These are phyloP conservation scores for Melanostoma mellinum DNA, from an alignment of 2,888 invertebrate species.

Conservation along the genomic window DNA sequence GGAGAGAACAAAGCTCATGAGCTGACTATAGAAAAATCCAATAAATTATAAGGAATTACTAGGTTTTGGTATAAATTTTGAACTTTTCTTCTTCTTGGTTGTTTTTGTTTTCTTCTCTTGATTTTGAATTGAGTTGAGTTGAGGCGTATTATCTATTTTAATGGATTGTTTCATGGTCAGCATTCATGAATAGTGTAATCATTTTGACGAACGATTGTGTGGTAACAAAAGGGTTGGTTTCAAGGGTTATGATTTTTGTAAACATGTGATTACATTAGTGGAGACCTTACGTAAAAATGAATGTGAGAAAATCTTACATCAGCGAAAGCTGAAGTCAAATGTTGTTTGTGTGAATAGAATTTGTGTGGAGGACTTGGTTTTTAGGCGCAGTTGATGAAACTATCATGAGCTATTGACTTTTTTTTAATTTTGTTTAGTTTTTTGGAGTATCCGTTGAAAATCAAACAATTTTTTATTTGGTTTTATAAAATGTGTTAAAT, in stretches of 20 bases:
- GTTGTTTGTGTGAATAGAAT: neutral
- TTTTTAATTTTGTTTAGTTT: too few relatives aligned
- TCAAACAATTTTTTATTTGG: too few relatives aligned
- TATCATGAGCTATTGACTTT: too few relatives aligned
- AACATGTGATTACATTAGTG: conserved; percentile 29
- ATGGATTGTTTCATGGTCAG: conserved; percentile 25
- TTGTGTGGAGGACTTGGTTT: too few relatives aligned
- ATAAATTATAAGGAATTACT: conserved; percentile 42
- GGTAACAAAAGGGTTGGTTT: conserved; percentile 15
- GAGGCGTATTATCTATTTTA: conserved; percentile 38
- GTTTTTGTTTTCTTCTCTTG: neutral
- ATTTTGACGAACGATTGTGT: conserved; percentile 23
- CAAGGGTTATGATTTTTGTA: conserved; percentile 18
- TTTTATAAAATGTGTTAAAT: too few relatives aligned
- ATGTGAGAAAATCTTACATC: conserved; percentile 38
- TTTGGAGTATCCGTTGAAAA: too few relatives aligned
- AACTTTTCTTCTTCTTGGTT: conserved; percentile 1
- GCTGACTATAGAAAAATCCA: conserved; percentile 14
- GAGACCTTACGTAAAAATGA: conserved; percentile 1
- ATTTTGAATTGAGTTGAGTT: too few relatives aligned
- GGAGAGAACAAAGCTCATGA: conserved; percentile 29
- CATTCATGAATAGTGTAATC: conserved; percentile 16
- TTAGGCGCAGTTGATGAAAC: too few relatives aligned
- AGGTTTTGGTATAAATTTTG: conserved; percentile 6
- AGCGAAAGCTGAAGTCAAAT: conserved; percentile 20